Evolutionary conservation across 1,140 invertebrate species (phyloP), one percentile per base, ranked within the genome.

Genomic region (Drosophila fuyamai): DNA sequence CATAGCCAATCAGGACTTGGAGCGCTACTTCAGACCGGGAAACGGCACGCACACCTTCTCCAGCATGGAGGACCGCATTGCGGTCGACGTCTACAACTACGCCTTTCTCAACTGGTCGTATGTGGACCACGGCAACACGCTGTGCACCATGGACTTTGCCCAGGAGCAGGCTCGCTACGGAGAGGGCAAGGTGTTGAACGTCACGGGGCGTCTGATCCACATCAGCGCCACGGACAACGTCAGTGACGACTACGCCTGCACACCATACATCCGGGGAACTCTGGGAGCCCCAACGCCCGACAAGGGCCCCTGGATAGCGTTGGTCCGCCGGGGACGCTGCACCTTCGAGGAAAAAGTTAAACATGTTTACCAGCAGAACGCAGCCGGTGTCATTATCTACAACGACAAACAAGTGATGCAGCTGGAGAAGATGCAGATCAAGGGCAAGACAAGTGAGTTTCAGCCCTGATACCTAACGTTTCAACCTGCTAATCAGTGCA

Each of bases 301-400:
- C 27, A 93, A 93, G n/a, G 85, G 90, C 0, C 93, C 95, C 0
- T 97, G 96, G 96, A 95, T 97, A 57, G 96, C 96, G 1, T 92
- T 97, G 50, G 95, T 97, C 4, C 94, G 94, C 72, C 92, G 96
- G 14, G 96, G 96, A 27, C 81, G 80, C 46, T 97, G 96, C 92
- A 95, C 95, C 75, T 96, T 96, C 88, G 95, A 96, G 82, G 94
- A 95, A 48, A 97, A 97, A 93, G 94, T 94, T 50, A 94, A 95
- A 75, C 95, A 97, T 92, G 96, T 96, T 13, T 94, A 94, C 84
- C 92, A 93, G 38, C 94, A 94, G 56, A 95, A 95, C 79, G 96
- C 96, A 2, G 94, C 94, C 0, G 96, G 95, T 0, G 95, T 96
- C 13, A 94, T 97, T 36, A 94, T 97, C 10, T 97, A 97, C 93